Evolutionary conservation across 37 sponge, comb jelly and placozoan species (phyloP).

Genomic region (Spongilla lacustris): DNA sequence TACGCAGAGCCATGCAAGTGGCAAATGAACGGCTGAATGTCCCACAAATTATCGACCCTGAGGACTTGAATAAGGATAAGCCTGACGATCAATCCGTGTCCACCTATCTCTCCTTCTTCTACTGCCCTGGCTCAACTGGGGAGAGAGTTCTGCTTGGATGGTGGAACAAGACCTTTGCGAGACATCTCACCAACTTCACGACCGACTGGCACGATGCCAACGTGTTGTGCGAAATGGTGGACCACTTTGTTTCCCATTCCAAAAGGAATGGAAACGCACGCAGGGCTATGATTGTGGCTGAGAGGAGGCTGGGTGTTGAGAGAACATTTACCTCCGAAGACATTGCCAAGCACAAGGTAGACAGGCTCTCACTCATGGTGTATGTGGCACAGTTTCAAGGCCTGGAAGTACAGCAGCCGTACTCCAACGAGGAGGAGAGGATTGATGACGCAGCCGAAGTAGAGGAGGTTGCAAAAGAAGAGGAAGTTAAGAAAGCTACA

Average conservation of each 20-base stretch:
- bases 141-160: slow-evolving; percentile 40
- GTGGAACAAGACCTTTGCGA: slow-evolving; percentile 39
- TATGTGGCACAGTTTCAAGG: slow-evolving; percentile 57
- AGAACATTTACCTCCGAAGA: slow-evolving; percentile 42
- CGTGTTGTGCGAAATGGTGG: slow-evolving; percentile 50
- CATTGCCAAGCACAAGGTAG: slow-evolving; percentile 33
- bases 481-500: background rate
- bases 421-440: background rate
- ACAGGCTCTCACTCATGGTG: slow-evolving; percentile 55
- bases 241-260: slow-evolving; percentile 35
- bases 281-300: slow-evolving; percentile 44
- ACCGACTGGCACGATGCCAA: slow-evolving; percentile 54
- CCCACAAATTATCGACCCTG: slow-evolving; percentile 42
- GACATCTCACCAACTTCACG: slow-evolving; percentile 42
- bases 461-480: no score
- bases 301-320: slow-evolving; percentile 33
- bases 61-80: slow-evolving; percentile 7
- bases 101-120: slow-evolving; percentile 59
- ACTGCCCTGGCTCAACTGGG: slow-evolving; percentile 45
- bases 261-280: slow-evolving; percentile 36
- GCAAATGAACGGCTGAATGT: slow-evolving; percentile 46
- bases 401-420: background rate
- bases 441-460: background rate
- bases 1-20: slow-evolving; percentile 31
- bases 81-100: slow-evolving; percentile 51